Evolutionary conservation across 2,113 vertebrate species (phyloP).

Genomic region (Nerophis ophidion): DNA sequence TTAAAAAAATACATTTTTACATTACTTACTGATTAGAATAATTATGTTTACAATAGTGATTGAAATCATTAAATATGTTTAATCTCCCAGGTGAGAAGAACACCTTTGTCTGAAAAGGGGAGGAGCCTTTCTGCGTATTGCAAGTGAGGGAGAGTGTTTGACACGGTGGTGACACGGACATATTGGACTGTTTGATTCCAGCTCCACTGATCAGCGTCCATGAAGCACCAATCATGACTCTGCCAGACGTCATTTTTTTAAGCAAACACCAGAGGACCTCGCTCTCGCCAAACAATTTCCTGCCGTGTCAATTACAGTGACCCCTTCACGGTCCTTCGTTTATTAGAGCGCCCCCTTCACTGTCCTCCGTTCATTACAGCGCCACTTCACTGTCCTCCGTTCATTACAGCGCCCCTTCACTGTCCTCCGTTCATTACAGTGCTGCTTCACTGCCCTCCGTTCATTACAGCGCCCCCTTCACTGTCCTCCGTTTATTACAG

Average conservation of each 20-base stretch:
- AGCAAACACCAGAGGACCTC: conserved; percentile 84
- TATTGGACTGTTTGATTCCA: conserved; percentile 67
- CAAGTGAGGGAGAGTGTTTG: not conserved
- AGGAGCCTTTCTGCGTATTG: not conserved
- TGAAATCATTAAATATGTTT: no score
- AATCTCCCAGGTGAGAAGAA: no score
- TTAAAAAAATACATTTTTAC: no score
- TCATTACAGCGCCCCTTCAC: no score
- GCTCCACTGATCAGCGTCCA: conserved; percentile 68
- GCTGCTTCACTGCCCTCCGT: no score
- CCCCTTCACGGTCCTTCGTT: conserved; percentile 91
- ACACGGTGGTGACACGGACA: not conserved
- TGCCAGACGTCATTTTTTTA: conserved; percentile 81
- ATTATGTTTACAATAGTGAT: no score
- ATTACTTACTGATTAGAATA: no score
- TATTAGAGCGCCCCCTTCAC: conserved; percentile 77
- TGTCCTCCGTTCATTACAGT: no score
- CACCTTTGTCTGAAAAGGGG: not conserved
- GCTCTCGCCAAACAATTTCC: conserved; percentile 85
- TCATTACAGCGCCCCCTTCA: no score
- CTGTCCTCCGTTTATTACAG: no score
- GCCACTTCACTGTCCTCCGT: no score
- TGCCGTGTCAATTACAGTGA: conserved; percentile 85
- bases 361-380: no score
- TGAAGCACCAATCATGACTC: conserved; percentile 84